Conservation (phyloP, 2,888 invertebrate species). For the Alloscopus bannaensis region DNA sequence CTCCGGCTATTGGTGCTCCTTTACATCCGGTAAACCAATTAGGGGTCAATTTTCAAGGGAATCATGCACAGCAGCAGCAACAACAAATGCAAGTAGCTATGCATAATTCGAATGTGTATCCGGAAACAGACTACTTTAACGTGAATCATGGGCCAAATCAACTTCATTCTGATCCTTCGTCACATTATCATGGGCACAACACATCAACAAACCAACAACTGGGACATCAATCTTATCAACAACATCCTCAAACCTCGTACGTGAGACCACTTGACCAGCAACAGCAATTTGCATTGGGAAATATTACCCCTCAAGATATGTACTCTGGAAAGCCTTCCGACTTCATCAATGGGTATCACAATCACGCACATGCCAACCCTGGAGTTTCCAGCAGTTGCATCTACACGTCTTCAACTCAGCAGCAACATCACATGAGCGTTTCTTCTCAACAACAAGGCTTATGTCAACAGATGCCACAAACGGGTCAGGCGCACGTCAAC, state of each 20-base stretch:
- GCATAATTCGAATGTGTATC: slow-evolving; percentile 42
- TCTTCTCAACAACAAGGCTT: slow-evolving; percentile 29
- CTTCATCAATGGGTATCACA: slow-evolving; percentile 54
- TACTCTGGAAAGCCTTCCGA: slow-evolving; percentile 56
- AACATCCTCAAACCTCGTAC: slow-evolving; percentile 47
- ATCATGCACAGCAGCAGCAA: slow-evolving; percentile 40
- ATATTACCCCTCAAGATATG: slow-evolving; percentile 44
- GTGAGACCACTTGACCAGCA: slow-evolving; percentile 44
- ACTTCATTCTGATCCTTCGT: slow-evolving; percentile 20
- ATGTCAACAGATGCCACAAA: slow-evolving; percentile 47
- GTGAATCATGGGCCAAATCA: slow-evolving; percentile 40
- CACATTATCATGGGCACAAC: slow-evolving; percentile 55
- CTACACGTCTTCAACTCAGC: slow-evolving; percentile 44
- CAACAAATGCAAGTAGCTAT: slow-evolving; percentile 25
- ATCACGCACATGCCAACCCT: slow-evolving; percentile 28
- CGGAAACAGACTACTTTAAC: slow-evolving; percentile 57
- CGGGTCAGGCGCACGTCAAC: slow-evolving; percentile 29
- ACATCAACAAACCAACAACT: slow-evolving; percentile 34
- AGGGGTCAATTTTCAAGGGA: slow-evolving; percentile 51
- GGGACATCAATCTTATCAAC: slow-evolving; percentile 46
- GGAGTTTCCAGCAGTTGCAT: slow-evolving; percentile 46
- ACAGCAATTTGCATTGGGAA: slow-evolving; percentile 56
- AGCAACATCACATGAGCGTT: slow-evolving; percentile 36
- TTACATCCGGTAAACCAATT: slow-evolving; percentile 49
- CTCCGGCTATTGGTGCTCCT: slow-evolving; percentile 41